phyloP scores from a whole-genome alignment of 2,113 vertebrate genomes.

The Pterocles burchelli region DNA sequence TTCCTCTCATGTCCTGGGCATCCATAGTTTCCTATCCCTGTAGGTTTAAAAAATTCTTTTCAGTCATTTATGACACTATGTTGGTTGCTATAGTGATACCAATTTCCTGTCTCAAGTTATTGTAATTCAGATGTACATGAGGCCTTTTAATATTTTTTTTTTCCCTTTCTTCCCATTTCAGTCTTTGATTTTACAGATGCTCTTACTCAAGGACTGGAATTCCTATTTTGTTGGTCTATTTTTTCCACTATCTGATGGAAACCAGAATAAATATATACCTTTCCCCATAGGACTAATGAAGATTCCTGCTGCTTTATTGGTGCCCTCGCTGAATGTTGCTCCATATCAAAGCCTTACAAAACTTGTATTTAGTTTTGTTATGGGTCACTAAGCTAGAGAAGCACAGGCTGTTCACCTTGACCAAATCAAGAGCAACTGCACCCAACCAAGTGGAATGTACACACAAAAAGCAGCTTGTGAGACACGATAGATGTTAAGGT shows the following conservation, averaged over 20 bases:
- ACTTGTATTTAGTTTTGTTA: background rate
- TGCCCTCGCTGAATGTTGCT: background rate
- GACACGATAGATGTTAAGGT: background rate
- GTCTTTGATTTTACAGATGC: constrained; percentile 1
- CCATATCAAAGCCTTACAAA: background rate
- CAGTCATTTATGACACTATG: background rate
- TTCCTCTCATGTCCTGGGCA: background rate
- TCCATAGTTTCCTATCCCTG: background rate
- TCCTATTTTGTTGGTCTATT: background rate
- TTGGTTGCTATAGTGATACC: constrained; percentile 64
- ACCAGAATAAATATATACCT: background rate
- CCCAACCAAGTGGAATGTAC: background rate
- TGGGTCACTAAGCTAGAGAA: background rate
- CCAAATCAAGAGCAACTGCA: background rate
- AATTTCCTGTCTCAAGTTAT: constrained; percentile 29
- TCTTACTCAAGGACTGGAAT: constrained; percentile 2
- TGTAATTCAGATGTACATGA: constrained; percentile 14
- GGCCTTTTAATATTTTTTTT: background rate
- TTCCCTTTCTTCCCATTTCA: background rate
- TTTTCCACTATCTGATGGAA: background rate
- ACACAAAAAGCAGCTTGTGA: background rate
- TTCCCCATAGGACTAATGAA: background rate
- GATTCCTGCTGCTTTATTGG: constrained; percentile 14
- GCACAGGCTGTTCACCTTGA: background rate
- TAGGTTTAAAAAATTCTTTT: background rate